Percentiles rank a stretch among this genome's conserved stretches.
Conservation (phyloP, 1,140 invertebrate species). For the Bombus difficillimus region DNA sequence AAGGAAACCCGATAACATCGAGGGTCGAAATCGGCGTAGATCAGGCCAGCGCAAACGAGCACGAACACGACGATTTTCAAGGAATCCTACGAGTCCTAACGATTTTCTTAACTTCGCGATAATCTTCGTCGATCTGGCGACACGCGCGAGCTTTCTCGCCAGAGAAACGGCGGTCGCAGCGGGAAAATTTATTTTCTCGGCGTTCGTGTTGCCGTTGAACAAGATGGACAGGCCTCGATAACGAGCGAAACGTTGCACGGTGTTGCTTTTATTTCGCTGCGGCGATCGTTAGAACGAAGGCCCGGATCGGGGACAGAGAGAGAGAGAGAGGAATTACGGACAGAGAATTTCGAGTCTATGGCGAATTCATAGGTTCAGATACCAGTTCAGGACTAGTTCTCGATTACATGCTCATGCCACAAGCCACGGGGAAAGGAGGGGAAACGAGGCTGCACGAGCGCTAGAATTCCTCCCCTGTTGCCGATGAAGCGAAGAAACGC, state of each 20-base stretch:
- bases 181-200: not conserved
- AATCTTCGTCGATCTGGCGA: not conserved
- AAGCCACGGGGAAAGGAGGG: no score
- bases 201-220: not conserved
- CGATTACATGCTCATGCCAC: no score
- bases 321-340: not conserved
- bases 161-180: no score
- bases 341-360: not conserved
- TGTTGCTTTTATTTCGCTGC: not conserved
- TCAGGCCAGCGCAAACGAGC: not conserved
- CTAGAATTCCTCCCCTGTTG: not conserved
- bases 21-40: not conserved
- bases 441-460: not conserved
- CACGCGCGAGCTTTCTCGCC: not conserved
- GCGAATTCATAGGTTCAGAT: not conserved
- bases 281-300: not conserved
- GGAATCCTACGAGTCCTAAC: not conserved
- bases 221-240: constrained; percentile 12
- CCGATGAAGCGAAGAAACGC: not conserved
- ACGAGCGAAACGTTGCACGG: not conserved
- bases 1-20: not conserved
- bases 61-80: not conserved
- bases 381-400: no score
- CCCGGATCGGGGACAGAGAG: not conserved
- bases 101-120: not conserved